Percentiles rank a stretch among this genome's conserved stretches.
Evolutionary conservation across 2,797 vertebrate genomes (phyloP).

Genomic region (Lepilemur septentrionalis): DNA sequence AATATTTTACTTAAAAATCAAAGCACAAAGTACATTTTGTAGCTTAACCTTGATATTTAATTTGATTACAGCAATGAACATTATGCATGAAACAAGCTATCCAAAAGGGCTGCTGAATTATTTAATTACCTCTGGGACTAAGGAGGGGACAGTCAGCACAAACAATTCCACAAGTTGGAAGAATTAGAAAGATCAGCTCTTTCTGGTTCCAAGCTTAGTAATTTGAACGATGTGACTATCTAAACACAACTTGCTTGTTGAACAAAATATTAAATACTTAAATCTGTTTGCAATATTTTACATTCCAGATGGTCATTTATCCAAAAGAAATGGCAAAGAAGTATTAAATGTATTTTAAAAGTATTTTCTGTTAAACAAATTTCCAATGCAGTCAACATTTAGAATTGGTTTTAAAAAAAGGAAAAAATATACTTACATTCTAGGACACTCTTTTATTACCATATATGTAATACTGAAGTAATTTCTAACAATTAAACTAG

Average conservation of each 20-base stretch:
- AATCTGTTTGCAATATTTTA: conserved; percentile 34
- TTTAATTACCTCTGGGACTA: not conserved
- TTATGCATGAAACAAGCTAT: conserved; percentile 17
- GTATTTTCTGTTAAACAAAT: conserved; percentile 35
- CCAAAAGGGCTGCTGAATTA: conserved; percentile 11
- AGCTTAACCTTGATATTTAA: conserved; percentile 28
- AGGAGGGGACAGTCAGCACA: not conserved
- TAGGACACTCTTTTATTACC: not conserved
- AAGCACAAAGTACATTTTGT: not conserved
- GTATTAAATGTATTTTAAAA: conserved; percentile 14
- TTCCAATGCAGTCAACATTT: not conserved
- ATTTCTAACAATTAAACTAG: not conserved
- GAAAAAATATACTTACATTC: not conserved
- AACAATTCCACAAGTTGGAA: not conserved
- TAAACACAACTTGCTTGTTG: conserved; percentile 46
- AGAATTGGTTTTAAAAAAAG: not conserved
- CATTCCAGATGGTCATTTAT: conserved; percentile 37
- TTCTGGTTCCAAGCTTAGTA: not conserved
- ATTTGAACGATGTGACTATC: not conserved
- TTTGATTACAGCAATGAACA: conserved; percentile 17
- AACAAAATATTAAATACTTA: conserved; percentile 45
- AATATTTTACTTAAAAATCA: not conserved
- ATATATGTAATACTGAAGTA: not conserved
- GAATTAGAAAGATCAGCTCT: not conserved
- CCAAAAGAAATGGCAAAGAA: conserved; percentile 33